A percentile compares a stretch with the other conserved stretches of the same genome.
These are phyloP conservation scores for Crocuta crocuta DNA, from an alignment of 2,113 vertebrate genomes.

Conservation along the genomic window DNA sequence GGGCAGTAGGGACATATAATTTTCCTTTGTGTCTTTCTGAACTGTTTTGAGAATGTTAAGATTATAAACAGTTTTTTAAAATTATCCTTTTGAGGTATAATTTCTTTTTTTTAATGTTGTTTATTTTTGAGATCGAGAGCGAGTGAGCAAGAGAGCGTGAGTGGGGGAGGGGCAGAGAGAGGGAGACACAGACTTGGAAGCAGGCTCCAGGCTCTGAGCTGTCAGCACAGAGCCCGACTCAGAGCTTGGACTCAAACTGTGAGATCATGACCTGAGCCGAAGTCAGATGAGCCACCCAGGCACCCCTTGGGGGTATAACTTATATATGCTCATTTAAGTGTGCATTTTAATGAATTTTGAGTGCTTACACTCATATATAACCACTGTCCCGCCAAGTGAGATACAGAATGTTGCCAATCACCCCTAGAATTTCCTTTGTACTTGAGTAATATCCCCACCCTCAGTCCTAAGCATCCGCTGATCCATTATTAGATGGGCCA, in stretches of 20 bases:
- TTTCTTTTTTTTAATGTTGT: background rate
- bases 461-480: background rate
- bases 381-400: background rate
- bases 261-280: too few relatives aligned
- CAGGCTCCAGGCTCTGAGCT: too few relatives aligned
- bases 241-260: too few relatives aligned
- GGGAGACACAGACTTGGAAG: too few relatives aligned
- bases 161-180: too few relatives aligned
- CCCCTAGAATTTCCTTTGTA: background rate
- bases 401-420: background rate
- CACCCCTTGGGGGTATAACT: background rate
- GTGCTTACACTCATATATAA: background rate
- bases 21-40: background rate
- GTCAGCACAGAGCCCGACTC: too few relatives aligned
- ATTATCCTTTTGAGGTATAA: background rate
- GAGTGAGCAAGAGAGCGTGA: too few relatives aligned
- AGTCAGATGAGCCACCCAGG: too few relatives aligned
- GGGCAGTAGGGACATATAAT: background rate
- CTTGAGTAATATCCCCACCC: background rate
- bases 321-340: background rate
- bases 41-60: background rate
- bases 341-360: background rate
- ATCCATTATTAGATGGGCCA: background rate
- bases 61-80: background rate
- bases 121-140: too few relatives aligned